phyloP scores from a whole-genome alignment of 1,140 invertebrate species.

The Bathynomus jamesi region DNA sequence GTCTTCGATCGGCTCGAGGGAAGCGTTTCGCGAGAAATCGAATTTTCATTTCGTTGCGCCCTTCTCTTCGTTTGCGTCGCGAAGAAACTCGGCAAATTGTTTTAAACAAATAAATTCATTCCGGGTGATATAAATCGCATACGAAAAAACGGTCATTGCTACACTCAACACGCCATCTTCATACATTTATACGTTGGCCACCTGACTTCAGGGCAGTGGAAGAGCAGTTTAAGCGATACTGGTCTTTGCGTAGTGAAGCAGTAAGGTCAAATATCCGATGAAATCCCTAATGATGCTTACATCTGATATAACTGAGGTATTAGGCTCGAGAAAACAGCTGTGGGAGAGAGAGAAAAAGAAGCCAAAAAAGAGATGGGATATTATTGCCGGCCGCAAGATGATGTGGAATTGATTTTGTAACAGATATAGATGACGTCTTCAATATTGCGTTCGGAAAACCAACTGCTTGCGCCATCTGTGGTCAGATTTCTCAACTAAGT shows the following conservation, averaged over 20 bases:
- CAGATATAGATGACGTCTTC: constrained; percentile 23
- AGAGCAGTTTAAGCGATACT: neutral
- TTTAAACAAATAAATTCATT: too few relatives aligned
- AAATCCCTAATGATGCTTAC: neutral
- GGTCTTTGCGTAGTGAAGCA: neutral
- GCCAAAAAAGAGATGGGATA: constrained; percentile 18
- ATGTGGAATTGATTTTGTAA: constrained; percentile 28
- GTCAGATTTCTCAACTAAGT: neutral
- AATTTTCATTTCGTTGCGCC: too few relatives aligned
- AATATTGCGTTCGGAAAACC: constrained; percentile 8
- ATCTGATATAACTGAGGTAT: constrained; percentile 11
- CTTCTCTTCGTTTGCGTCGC: too few relatives aligned
- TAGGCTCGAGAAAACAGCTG: constrained; percentile 20
- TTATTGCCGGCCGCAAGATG: constrained; percentile 27
- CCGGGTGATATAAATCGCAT: neutral
- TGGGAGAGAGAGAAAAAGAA: neutral
- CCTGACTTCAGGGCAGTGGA: constrained; percentile 22
- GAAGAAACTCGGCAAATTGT: too few relatives aligned
- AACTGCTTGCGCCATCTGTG: neutral
- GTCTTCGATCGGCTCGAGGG: too few relatives aligned
- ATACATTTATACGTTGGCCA: constrained; percentile 31
- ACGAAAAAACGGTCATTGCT: constrained; percentile 27
- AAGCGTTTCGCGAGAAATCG: too few relatives aligned
- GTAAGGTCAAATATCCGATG: neutral
- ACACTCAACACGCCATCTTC: constrained; percentile 33